phyloP scores from a whole-genome alignment of 1,140 invertebrate species.

The Tetraneura akinire region DNA sequence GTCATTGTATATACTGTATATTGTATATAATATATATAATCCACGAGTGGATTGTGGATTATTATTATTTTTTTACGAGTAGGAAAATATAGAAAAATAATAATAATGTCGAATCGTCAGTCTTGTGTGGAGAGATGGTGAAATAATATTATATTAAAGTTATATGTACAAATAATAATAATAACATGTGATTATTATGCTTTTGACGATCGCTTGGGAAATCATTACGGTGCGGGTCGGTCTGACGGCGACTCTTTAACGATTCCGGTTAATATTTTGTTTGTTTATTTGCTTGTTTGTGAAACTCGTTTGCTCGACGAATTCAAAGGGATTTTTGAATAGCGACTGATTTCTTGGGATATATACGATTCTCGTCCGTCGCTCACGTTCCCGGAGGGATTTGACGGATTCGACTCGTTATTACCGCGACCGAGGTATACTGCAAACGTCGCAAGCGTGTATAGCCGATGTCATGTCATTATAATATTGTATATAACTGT shows the following conservation, averaged over 20 bases:
- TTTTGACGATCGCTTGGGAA: constrained; percentile 20
- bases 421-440: not conserved
- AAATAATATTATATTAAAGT: no score
- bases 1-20: no score
- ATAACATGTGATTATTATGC: not conserved
- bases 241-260: not conserved
- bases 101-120: no score
- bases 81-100: no score
- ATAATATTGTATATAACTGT: no score
- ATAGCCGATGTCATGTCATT: not conserved
- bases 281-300: no score
- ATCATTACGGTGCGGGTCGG: not conserved
- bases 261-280: no score
- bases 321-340: constrained; percentile 19
- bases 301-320: not conserved
- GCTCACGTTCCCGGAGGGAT: not conserved
- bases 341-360: constrained; percentile 39
- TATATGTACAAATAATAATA: no score
- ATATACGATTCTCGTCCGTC: not conserved
- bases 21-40: no score
- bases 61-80: no score
- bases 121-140: no score
- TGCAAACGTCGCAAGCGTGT: not conserved
- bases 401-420: not conserved
- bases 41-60: no score